Base-by-base conservation (phyloP, 2,113 vertebrate species). In the Agapornis roseicollis region DNA sequence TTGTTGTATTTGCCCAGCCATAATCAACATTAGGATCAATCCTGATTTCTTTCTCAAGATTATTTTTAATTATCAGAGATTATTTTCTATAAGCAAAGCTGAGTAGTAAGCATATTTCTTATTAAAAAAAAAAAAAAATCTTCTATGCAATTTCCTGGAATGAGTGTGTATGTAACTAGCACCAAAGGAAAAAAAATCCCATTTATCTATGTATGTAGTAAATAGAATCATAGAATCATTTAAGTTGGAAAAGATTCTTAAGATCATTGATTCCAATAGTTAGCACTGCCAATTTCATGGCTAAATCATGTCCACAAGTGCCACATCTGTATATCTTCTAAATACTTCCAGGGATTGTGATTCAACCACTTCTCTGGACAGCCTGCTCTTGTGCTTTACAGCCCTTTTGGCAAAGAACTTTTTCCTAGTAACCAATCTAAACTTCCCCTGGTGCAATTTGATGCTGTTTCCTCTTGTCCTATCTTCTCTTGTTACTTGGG, bases 201-300 rank as follows among this genome's bases (percentile, higher is more conserved):
- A 39, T 35, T 93, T 35, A 33, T 41, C 9, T 86, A 46, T 58
- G 8, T 10, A 49, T 70, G 41, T 9, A 77, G 33, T 63, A 88
- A 60, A 86, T 50, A 83, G 39, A 70, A 61, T 35, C 9, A 79
- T 8, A 82, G n/a, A 73, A 90, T 11, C 9, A 37, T 74, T 72
- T 41, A 49, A 9, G 1, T 11, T 49, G 17, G 13, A 78, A 76
- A 90, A 69, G 6, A 41, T 5, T 6, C 28, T 49, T 39, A 41
- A 37, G 6, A 33, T 18, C 42, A 58, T 11, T 0, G 0, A 33
- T 11, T 37, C 6, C 7, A 49, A 19, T 4, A 31, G 14, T 2
- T 39, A 63, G 17, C 12, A n/a, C 7, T 41, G 8, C 3, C 5
- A 44, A 53, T 7, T 24, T 3, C 8, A 37, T 23, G 15, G 9